phyloP scores from a whole-genome alignment of 2,797 vertebrate species.

The Enteromius argenteus region DNA sequence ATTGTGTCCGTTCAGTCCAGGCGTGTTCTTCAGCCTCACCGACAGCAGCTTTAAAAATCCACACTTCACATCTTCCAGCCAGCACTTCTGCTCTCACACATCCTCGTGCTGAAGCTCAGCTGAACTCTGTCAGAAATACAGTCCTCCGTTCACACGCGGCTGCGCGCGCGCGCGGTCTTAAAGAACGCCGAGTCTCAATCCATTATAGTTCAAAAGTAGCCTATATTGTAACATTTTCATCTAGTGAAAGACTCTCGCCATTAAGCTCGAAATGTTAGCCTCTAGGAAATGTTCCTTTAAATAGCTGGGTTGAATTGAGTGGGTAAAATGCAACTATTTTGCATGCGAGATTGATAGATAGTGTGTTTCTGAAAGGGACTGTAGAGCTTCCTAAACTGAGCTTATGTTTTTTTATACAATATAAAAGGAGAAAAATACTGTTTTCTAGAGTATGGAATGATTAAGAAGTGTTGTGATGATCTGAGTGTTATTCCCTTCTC shows the following conservation, averaged over 20 bases:
- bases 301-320: background rate
- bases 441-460: background rate
- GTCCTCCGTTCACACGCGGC: background rate
- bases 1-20: slow-evolving; percentile 68
- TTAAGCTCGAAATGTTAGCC: background rate
- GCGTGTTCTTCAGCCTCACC: slow-evolving; percentile 48
- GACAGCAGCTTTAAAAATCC: background rate
- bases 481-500: background rate
- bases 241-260: background rate
- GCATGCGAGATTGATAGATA: background rate
- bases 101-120: background rate
- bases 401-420: background rate
- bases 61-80: background rate
- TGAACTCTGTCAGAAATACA: background rate
- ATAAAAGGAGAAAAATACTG: background rate
- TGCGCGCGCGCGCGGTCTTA: slow-evolving; percentile 28
- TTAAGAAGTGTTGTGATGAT: background rate
- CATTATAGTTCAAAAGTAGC: background rate
- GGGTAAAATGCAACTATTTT: background rate
- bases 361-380: background rate
- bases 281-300: background rate
- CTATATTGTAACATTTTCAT: background rate
- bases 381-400: background rate
- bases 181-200: background rate
- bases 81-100: background rate